Percentiles rank a stretch among this genome's conserved stretches.
Conservation (phyloP, 2,888 invertebrate species). For the Spilosoma lubricipeda region DNA sequence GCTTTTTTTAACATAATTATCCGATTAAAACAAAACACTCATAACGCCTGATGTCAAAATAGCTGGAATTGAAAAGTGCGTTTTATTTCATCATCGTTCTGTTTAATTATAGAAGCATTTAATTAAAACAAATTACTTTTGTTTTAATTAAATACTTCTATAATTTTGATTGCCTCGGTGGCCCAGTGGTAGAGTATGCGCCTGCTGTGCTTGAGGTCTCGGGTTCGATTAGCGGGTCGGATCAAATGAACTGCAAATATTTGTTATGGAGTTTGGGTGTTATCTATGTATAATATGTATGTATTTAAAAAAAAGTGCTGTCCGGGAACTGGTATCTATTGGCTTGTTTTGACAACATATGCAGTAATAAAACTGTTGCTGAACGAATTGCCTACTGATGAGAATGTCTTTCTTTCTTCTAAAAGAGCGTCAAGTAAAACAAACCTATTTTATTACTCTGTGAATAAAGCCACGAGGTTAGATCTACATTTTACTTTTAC, state of each 20-base stretch:
- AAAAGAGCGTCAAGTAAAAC: neutral
- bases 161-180: no score
- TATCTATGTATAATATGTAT: no score
- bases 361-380: neutral
- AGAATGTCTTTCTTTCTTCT: neutral
- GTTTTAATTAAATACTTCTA: no score
- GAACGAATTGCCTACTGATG: neutral
- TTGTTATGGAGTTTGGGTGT: no score
- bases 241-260: no score
- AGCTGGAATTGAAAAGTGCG: neutral
- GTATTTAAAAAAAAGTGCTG: no score
- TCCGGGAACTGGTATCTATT: no score
- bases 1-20: no score
- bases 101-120: neutral
- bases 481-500: conserved; percentile 1
- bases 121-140: neutral
- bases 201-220: no score
- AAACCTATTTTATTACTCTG: neutral
- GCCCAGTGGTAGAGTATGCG: no score
- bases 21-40: neutral
- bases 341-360: neutral
- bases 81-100: neutral
- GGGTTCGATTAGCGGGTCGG: no score
- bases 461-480: conserved; percentile 1
- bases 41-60: neutral